Conservation (phyloP, 2,888 invertebrate genomes). For the Cancer borealis region DNA sequence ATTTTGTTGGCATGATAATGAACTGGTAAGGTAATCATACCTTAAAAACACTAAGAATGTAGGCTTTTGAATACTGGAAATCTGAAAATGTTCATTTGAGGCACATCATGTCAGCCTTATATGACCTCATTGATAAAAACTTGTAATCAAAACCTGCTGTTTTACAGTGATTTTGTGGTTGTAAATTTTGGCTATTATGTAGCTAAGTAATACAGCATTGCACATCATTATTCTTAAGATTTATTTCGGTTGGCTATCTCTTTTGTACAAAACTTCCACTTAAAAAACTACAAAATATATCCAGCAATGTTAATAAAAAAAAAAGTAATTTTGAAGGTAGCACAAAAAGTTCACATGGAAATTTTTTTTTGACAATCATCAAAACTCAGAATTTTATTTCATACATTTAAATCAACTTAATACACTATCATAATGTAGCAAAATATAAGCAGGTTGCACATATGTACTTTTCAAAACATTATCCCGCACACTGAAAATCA, state of each 20-base stretch:
- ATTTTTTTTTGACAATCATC: not conserved
- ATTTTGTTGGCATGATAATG: no score
- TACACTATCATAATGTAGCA: not conserved
- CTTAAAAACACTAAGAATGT: no score
- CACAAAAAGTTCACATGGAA: not conserved
- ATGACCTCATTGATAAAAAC: no score
- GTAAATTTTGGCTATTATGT: not conserved
- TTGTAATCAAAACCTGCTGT: no score
- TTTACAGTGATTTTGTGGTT: no score
- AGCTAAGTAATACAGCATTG: not conserved
- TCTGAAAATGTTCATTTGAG: no score
- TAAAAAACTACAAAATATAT: not conserved
- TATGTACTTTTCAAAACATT: not conserved
- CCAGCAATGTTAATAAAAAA: not conserved
- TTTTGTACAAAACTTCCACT: not conserved
- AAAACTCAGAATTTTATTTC: not conserved
- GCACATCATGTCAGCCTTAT: no score
- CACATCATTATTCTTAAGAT: not conserved
- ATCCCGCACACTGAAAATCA: not conserved
- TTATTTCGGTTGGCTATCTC: not conserved
- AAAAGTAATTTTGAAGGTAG: not conserved
- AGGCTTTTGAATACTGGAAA: no score
- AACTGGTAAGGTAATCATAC: no score
- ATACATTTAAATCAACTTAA: not conserved
- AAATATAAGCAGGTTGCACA: conserved; percentile 1